Base-by-base conservation (phyloP, 1,140 invertebrate species). In the Drosophila kikkawai region DNA sequence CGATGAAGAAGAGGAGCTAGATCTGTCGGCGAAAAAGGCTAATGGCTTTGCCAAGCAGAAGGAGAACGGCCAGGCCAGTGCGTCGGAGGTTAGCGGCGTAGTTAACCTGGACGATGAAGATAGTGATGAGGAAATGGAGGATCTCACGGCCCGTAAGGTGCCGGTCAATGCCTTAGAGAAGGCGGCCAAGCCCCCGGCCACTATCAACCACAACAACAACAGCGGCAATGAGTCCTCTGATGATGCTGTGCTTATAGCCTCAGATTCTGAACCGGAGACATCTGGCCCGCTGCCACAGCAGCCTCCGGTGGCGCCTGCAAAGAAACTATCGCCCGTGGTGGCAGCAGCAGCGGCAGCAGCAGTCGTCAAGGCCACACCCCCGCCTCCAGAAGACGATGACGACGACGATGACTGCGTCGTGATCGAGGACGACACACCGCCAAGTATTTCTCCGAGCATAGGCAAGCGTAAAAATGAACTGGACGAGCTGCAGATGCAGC, bases 371-470 rank as follows among this genome's bases (percentile, higher is more conserved):
- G 73, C 69, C 1, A 47, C 69, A 19, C 77, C 75, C 13, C 82
- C 78, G n/a, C 75, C 84, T 3, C 51, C 71, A 9, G 85, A 79
- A 26, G 91, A 93, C 15, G 93, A 93, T 53, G 93, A 93, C 66
- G 94, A 94, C 82, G 94, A 95, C 82, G 93, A 95, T 75, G 95
- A 94, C 59, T 94, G 95, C 80, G 93, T 94, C 44, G 94, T 94
- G 19, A 95, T 95, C 74, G 94, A 94, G 44, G 95, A 95, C 77
- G 96, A 96, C 75, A 88, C 83, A 66, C 87, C 91, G 37, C 86
- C 86, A 69, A 88, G 67, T 75, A 90, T 60, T 79, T 90, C 85
- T 44, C 78, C 85, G 22, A 90, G 48, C 65, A 61, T 73, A 55
- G 56, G 75, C 42, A 91, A 91, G 61, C 85, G 91, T n/a, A 92